Conservation (phyloP, 2,888 invertebrate genomes). For the Melieria picta region DNA sequence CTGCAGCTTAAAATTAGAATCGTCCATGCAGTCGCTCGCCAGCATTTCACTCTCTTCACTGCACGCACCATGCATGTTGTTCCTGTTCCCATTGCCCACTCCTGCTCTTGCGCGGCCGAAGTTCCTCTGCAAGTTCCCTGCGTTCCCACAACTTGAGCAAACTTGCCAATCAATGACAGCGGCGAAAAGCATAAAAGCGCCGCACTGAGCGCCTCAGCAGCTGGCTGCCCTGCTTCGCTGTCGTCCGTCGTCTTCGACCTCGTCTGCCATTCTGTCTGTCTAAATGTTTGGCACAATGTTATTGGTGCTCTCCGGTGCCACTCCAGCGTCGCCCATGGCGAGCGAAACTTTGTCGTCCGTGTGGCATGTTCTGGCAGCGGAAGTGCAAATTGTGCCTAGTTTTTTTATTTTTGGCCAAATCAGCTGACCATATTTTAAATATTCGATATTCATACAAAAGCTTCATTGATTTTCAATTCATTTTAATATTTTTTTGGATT, state of each 20-base stretch:
- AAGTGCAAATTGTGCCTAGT: no score
- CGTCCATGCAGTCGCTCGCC: constrained; percentile 37
- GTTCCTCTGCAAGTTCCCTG: constrained; percentile 21
- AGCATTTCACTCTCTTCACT: constrained; percentile 35
- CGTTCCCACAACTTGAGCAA: constrained; percentile 23
- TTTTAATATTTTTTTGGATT: no score
- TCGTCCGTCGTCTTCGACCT: no score
- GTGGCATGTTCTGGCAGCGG: no score
- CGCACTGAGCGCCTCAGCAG: constrained; percentile 23
- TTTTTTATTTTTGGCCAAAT: no score
- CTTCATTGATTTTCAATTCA: no score
- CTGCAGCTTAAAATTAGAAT: constrained; percentile 55
- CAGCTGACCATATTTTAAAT: no score
- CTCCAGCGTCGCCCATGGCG: neutral
- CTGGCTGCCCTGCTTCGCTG: neutral
- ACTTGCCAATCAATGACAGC: constrained; percentile 37
- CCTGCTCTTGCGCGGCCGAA: constrained; percentile 23
- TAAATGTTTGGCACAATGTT: no score
- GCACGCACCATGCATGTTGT: constrained; percentile 13
- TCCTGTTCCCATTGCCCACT: constrained; percentile 13
- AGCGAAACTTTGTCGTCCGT: neutral
- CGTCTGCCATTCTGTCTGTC: no score
- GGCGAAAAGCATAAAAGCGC: constrained; percentile 48
- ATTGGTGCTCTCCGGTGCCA: no score
- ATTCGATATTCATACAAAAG: no score